phyloP scores from a whole-genome alignment of 2,113 vertebrate species.

The Syngnathus floridae region DNA sequence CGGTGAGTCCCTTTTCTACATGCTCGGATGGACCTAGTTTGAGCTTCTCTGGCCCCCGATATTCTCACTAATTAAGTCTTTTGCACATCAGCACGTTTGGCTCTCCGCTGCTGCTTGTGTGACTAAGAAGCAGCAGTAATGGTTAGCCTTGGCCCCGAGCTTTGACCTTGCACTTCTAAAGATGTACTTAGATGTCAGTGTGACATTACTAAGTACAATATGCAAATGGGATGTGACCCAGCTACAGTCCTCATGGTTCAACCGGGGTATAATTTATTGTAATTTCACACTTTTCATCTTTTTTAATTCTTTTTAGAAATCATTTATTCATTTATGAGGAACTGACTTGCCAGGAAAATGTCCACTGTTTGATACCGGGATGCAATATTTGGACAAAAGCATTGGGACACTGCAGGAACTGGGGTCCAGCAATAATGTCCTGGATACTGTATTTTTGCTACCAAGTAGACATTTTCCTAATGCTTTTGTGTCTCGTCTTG shows the following conservation, averaged over 20 bases:
- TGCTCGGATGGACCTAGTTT: neutral
- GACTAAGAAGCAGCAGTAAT: slow-evolving; percentile 34
- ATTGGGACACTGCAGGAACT: no score
- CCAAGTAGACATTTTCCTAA: neutral
- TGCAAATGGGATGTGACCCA: slow-evolving; percentile 37
- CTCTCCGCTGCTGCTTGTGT: slow-evolving; percentile 31
- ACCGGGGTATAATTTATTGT: slow-evolving; percentile 26
- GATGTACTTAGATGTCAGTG: slow-evolving; percentile 15
- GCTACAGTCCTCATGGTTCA: slow-evolving; percentile 12
- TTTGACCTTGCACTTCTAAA: slow-evolving; percentile 35
- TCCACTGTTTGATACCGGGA: no score
- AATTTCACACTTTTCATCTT: slow-evolving; percentile 21
- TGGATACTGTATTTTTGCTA: neutral
- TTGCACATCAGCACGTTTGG: slow-evolving; percentile 8
- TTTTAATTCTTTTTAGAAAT: slow-evolving; percentile 1
- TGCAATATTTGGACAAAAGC: no score
- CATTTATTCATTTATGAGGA: slow-evolving; percentile 3
- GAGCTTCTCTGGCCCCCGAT: slow-evolving; percentile 15
- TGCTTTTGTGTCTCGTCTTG: slow-evolving; percentile 28
- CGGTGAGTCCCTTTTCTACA: slow-evolving; percentile 74
- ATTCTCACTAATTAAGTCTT: slow-evolving; percentile 48
- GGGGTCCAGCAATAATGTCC: no score
- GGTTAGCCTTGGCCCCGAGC: slow-evolving; percentile 42
- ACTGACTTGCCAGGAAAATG: neutral
- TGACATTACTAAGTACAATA: slow-evolving; percentile 28